Evolutionary conservation across 2,113 vertebrate genomes (phyloP).

Genomic region (Mixornis gularis): DNA sequence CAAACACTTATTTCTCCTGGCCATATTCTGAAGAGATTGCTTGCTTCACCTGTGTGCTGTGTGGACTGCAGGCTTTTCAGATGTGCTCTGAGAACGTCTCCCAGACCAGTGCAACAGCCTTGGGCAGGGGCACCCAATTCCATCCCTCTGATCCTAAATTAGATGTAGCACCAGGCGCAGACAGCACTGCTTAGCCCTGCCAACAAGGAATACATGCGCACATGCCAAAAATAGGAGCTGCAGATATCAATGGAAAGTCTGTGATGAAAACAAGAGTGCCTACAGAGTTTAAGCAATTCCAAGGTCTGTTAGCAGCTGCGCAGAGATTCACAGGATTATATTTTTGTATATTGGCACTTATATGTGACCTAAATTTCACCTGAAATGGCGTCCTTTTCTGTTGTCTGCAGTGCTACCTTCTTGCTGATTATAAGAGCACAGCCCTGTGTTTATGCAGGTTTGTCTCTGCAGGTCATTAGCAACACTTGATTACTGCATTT

Average conservation of each 20-base stretch:
- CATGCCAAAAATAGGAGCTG: neutral
- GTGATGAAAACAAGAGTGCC: neutral
- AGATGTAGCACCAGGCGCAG: neutral
- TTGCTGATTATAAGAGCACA: neutral
- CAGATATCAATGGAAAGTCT: neutral
- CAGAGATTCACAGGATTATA: neutral
- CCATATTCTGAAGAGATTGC: neutral
- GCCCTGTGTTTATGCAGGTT: neutral
- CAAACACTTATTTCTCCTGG: neutral
- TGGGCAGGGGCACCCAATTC: neutral
- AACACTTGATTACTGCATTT: neutral
- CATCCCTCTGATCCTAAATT: neutral
- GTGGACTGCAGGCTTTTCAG: neutral
- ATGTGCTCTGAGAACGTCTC: neutral
- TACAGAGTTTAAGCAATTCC: neutral
- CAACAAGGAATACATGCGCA: neutral
- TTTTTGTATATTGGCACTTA: neutral
- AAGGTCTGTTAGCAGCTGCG: neutral
- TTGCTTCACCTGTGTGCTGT: neutral
- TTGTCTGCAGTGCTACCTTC: neutral
- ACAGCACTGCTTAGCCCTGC: neutral
- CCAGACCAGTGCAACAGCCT: neutral
- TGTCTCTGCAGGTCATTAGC: neutral
- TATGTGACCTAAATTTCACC: neutral
- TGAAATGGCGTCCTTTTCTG: neutral